Base-by-base conservation (phyloP, 2,888 invertebrate genomes). In the Oscheius onirici region DNA sequence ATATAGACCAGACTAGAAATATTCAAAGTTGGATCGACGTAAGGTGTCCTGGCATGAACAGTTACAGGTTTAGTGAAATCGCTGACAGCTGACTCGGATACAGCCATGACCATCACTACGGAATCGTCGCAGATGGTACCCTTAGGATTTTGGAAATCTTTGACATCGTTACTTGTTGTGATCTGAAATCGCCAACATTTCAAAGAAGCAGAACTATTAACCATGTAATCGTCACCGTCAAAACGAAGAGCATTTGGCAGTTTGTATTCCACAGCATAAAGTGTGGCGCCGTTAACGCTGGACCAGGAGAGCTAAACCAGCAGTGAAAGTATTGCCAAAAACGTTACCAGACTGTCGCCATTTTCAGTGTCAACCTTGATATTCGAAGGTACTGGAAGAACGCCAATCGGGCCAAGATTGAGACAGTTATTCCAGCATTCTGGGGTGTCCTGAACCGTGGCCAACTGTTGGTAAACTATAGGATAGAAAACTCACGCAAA, bases 371-470 rank as follows among this genome's bases (percentile, higher is more conserved):
- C 26, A 40, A 60, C 3, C 10, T 69, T 58, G 2, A 75, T 28
- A 54, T 73, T 73, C 1, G 46, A 43, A 5, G 76, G 75, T 11
- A 68, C 65, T 20, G 58, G 34, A 58, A 68, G 0, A 58, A 71
- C 52, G 13, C 52, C 43, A 43, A 73, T 5, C 46, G 61, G 34
- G 20, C 68, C 20, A 41, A 72, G 46, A 28, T 69, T 65, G 15
- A 69, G 71, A 58, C 73, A 75, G 3, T 70, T 71, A 11, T 61
- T 58, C 77, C 77, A 78, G 43, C 77, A 78, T 13, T 46, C 8
- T n/a, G 49, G 26, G 51, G 69, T 57, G 17, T 51, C 51, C 75
- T 75, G 22, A 69, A 63, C 8, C 3, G 34, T 34, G 3, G 8
- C 3, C 11, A 17, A 60, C 1, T 22, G n/a, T 69, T 22, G 24